A percentile compares a stretch with the other conserved stretches of the same genome.
These are phyloP conservation scores for Neomorphus geoffroyi DNA, from an alignment of 2,797 vertebrate genomes.

Conservation along the genomic window DNA sequence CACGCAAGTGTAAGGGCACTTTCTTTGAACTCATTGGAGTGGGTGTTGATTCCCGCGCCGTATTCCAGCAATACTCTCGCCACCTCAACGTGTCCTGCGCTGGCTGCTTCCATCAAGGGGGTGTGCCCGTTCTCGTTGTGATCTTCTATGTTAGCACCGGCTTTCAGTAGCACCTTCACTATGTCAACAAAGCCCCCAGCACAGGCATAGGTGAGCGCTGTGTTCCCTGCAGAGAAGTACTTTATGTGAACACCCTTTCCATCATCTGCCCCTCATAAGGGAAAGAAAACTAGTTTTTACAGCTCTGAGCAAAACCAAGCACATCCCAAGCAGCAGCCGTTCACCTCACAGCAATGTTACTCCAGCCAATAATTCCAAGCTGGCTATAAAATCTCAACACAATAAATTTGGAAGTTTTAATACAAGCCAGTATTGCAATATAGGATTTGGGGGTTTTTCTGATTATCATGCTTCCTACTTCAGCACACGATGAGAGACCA, in stretches of 20 bases:
- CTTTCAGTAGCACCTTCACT: conserved; percentile 97
- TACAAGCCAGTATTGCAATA: background rate
- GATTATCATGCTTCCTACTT: background rate
- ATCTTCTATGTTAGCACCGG: conserved; percentile 98
- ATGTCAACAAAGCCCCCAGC: conserved; percentile 98
- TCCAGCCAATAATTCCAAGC: background rate
- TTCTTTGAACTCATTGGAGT: conserved; percentile 99
- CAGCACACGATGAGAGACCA: background rate
- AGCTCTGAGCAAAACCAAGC: background rate
- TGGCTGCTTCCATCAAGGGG: conserved; percentile 98
- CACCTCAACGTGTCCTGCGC: conserved; percentile 97
- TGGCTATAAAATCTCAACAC: background rate
- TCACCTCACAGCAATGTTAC: background rate
- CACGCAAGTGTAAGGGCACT: conserved; percentile 98
- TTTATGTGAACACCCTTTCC: background rate
- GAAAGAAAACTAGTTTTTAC: background rate
- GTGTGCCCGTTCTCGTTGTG: conserved; percentile 99
- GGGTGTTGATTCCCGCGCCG: conserved; percentile 98
- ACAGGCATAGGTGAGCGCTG: conserved; percentile 96
- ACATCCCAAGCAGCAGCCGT: background rate
- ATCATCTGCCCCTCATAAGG: background rate
- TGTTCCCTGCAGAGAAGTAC: conserved; percentile 86
- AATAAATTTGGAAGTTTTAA: background rate
- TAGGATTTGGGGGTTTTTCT: background rate
- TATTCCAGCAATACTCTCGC: conserved; percentile 96